Conservation (phyloP, 1,140 invertebrate genomes). For the Vanessa atalanta region DNA sequence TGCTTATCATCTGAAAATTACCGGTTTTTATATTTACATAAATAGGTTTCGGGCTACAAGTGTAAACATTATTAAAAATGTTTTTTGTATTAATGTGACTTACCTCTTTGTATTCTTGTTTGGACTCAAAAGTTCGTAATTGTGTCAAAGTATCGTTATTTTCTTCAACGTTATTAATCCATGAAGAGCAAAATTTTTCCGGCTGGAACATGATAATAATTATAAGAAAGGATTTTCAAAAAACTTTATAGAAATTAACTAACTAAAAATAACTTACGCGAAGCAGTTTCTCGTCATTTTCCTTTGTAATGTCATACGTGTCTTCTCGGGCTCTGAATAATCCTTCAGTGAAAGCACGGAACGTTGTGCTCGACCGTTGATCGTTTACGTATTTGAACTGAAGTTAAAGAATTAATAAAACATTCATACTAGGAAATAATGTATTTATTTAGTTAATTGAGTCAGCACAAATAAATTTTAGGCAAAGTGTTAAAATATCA, state of each 20-base stretch:
- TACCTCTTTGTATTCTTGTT: constrained; percentile 78
- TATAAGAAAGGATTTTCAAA: background rate
- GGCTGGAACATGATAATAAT: constrained; percentile 59
- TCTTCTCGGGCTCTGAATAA: constrained; percentile 61
- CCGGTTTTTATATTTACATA: background rate
- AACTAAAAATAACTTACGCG: constrained; percentile 47
- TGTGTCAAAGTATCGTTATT: constrained; percentile 84
- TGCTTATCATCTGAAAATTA: constrained; percentile 73
- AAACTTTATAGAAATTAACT: constrained; percentile 2
- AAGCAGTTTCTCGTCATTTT: constrained; percentile 61
- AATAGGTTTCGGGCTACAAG: background rate
- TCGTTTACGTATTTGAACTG: constrained; percentile 71
- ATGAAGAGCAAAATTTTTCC: constrained; percentile 66
- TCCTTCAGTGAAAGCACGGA: constrained; percentile 68
- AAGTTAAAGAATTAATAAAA: constrained; percentile 27
- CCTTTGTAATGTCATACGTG: constrained; percentile 52
- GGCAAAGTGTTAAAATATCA: too few relatives aligned
- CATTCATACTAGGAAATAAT: too few relatives aligned
- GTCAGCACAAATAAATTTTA: too few relatives aligned
- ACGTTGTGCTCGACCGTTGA: constrained; percentile 55
- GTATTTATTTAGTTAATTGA: too few relatives aligned
- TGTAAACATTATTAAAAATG: background rate
- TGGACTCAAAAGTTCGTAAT: constrained; percentile 82
- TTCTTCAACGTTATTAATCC: constrained; percentile 78
- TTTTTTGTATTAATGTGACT: constrained; percentile 17